Evolutionary conservation across 2,888 invertebrate species (phyloP), one percentile per base, ranked within the genome.

Genomic region (Atethmia centrago): DNA sequence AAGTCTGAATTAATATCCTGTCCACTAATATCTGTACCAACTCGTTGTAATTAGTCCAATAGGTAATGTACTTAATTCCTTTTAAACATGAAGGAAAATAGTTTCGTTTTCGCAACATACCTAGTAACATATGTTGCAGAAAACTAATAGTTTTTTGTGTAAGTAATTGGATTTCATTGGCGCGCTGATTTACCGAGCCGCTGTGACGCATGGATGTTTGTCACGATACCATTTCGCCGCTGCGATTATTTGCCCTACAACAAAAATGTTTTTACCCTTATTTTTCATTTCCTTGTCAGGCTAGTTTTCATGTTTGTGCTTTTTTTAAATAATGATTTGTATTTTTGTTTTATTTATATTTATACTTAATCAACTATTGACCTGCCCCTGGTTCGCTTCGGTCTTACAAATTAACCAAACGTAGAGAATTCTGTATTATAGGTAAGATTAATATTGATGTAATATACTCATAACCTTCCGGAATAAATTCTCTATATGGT

Each of bases 161-260:
- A 87, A 88, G 93, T 96, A 96, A 96, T 96, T 95, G 96, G 94
- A 92, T 96, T 95, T 93, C 92, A 93, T 94, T 94, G 91, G 90
- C 87, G 87, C 88, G 91, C 85, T 93, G 96, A 95, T 95, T 94
- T 95, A 94, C 92, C 86, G 91, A 88, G 90, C 88, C 73, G 87
- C 87, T 83, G 90, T 96, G 96, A 96, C 89, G 94, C 93, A 96
- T 96, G 95, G 95, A 92, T 92, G 92, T 94, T 96, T 95, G 95
- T 95, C 96, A 96, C 96, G 96, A 96, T 89, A 96, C 93, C 91
- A 95, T 95, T 95, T 95, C 89, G 91, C 91, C 88, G 85, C 88
- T 89, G 89, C 90, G 89, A 92, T 92, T 93, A 91, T 91, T 92
- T 89, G 88, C 85, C 85, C 76, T 81, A 77, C 79, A 85, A 86